Conservation (phyloP, 1,140 invertebrate species). For the Coptotermes formosanus region DNA sequence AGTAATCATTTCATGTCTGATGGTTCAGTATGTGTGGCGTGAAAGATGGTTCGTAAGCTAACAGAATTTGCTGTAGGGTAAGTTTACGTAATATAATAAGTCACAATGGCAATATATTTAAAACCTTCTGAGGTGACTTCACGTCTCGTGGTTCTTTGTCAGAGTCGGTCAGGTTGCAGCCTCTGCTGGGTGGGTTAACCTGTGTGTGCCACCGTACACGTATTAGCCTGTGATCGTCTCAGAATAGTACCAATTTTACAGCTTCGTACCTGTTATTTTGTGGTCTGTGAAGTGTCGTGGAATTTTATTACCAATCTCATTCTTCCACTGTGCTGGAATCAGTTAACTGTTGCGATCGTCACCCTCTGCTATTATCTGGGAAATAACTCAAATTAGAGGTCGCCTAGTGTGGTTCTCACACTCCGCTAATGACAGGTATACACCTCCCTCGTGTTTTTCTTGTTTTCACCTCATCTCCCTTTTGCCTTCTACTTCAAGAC, state of each 20-base stretch:
- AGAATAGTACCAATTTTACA: no score
- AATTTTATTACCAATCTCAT: conserved; percentile 14
- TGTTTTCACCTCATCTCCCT: conserved; percentile 33
- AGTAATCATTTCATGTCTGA: no score
- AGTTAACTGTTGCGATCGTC: neutral
- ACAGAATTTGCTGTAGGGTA: no score
- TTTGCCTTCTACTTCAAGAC: neutral
- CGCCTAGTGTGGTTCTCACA: neutral
- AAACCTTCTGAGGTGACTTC: no score
- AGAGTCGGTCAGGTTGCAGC: no score
- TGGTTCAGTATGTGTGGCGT: no score
- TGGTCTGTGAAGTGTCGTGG: neutral
- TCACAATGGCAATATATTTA: no score
- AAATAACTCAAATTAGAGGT: conserved; percentile 35
- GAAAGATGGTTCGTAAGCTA: no score
- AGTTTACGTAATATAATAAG: no score
- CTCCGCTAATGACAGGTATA: neutral
- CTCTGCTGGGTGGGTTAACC: no score
- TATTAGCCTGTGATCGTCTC: no score
- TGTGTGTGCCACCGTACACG: neutral
- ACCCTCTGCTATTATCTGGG: conserved; percentile 25
- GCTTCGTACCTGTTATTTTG: neutral
- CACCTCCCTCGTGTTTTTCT: conserved; percentile 28
- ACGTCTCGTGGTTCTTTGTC: no score
- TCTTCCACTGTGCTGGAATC: neutral